phyloP scores from a whole-genome alignment of 2,113 vertebrate genomes.

The Psilopogon haemacephalus region DNA sequence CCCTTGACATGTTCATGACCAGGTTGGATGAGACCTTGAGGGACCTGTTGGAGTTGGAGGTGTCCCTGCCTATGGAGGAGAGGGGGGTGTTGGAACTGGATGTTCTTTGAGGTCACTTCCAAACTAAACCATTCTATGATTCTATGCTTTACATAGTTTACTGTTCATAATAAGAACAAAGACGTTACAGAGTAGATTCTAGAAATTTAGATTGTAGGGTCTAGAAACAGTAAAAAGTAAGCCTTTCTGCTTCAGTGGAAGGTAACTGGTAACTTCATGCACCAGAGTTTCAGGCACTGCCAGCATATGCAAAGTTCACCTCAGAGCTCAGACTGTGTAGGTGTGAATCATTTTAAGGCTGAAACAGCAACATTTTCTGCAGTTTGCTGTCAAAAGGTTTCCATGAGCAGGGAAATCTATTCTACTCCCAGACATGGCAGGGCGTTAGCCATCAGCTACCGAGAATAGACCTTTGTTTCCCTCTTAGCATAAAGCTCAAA shows the following conservation, averaged over 20 bases:
- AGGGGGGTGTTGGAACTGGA: too few relatives aligned
- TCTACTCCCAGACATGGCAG: background rate
- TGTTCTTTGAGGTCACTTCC: too few relatives aligned
- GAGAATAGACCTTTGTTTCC: background rate
- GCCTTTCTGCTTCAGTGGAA: background rate
- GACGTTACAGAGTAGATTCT: background rate
- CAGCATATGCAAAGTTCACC: background rate
- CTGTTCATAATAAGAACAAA: background rate
- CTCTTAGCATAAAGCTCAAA: background rate
- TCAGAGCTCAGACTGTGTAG: background rate
- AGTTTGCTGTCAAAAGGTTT: background rate
- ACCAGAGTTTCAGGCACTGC: background rate
- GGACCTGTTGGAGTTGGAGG: too few relatives aligned
- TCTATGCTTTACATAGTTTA: slow-evolving; percentile 23
- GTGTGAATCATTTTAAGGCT: background rate
- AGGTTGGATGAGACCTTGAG: too few relatives aligned
- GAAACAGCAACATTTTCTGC: background rate
- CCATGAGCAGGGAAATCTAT: background rate
- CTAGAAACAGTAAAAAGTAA: background rate
- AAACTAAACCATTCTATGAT: too few relatives aligned
- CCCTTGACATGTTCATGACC: too few relatives aligned
- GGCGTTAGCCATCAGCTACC: background rate
- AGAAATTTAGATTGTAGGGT: background rate
- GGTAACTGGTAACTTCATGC: background rate
- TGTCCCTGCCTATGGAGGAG: too few relatives aligned